Conservation (phyloP, 2,888 invertebrate species). For the Megaustenia siamemsis region DNA sequence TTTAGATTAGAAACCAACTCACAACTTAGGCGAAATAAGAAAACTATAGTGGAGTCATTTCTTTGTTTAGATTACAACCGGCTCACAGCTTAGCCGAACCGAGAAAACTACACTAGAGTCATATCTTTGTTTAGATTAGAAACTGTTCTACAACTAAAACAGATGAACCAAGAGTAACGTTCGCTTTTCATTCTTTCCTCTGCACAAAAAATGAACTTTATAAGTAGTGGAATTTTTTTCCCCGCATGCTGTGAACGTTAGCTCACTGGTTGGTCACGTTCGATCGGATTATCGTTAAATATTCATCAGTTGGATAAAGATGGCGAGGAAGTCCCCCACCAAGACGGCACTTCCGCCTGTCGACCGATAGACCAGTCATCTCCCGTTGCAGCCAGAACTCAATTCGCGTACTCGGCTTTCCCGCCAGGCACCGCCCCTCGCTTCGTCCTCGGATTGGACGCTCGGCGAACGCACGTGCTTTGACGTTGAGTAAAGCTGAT, state of each 20-base stretch:
- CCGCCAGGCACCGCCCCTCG: slow-evolving; percentile 46
- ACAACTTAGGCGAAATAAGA: no score
- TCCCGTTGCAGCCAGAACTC: slow-evolving; percentile 20
- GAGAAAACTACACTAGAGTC: no score
- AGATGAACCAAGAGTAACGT: no score
- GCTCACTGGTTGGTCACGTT: slow-evolving; percentile 9
- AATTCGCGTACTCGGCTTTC: slow-evolving; percentile 6
- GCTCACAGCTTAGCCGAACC: no score
- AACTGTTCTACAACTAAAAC: no score
- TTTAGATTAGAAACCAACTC: no score
- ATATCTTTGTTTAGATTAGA: no score
- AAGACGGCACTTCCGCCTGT: slow-evolving; percentile 31
- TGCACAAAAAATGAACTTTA: no score
- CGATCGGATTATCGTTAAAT: slow-evolving; percentile 37
- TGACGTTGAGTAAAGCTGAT: slow-evolving; percentile 54
- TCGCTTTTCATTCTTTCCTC: no score
- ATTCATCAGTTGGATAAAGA: slow-evolving; percentile 43
- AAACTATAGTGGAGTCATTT: no score
- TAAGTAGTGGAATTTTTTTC: neutral
- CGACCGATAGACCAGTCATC: slow-evolving; percentile 25
- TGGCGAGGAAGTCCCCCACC: slow-evolving; percentile 9
- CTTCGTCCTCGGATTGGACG: slow-evolving; percentile 33
- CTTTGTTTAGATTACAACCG: no score
- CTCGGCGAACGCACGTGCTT: slow-evolving; percentile 37
- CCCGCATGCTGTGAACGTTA: neutral